phyloP scores from a whole-genome alignment of 2,797 vertebrate species.

The Melanotaenia nigrans region DNA sequence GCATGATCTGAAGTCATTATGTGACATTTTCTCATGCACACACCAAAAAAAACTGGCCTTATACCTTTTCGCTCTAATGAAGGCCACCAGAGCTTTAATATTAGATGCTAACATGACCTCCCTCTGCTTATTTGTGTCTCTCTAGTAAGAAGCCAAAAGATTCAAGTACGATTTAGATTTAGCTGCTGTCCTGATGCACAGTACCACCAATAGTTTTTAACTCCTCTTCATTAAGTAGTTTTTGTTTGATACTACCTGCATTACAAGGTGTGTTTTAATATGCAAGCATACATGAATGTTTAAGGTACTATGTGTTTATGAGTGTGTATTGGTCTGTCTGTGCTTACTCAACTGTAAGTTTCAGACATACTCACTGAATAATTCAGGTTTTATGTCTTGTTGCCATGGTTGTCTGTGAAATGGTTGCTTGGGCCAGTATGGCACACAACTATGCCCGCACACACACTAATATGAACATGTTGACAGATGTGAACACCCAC shows the following conservation, averaged over 20 bases:
- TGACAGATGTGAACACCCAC: constrained; percentile 57
- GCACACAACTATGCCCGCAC: constrained; percentile 11
- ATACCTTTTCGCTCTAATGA: neutral
- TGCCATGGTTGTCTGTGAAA: constrained; percentile 56
- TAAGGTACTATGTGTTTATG: neutral
- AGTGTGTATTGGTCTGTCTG: constrained; percentile 30
- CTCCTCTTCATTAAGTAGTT: neutral
- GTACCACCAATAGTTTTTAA: neutral
- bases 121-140: constrained; percentile 2
- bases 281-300: constrained; percentile 12
- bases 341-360: constrained; percentile 77
- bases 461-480: constrained; percentile 31
- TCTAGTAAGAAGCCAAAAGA: constrained; percentile 6
- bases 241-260: neutral
- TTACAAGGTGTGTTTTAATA: constrained; percentile 4
- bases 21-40: neutral
- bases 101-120: constrained; percentile 14
- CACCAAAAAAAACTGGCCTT: neutral
- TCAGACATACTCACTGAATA: constrained; percentile 80
- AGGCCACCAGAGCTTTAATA: constrained; percentile 12
- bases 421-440: constrained; percentile 24
- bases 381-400: constrained; percentile 76
- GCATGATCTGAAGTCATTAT: neutral
- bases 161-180: neutral
- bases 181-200: neutral